Conservation (phyloP, 2,113 vertebrate genomes). For the Odobenus rosmarus region DNA sequence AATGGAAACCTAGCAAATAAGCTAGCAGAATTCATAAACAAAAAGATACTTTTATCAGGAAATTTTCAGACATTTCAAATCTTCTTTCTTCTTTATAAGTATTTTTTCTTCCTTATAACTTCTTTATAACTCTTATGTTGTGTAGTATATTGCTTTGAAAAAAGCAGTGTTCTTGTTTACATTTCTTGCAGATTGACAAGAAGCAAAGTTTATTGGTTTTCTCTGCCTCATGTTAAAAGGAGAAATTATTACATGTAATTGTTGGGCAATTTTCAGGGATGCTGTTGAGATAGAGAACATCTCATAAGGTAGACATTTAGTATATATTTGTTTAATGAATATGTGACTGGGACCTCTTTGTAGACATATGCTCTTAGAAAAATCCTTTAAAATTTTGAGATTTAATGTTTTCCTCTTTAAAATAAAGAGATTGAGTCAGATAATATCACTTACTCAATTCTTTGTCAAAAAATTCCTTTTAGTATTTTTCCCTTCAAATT, state of each 20-base stretch:
- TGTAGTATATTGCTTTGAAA: background rate
- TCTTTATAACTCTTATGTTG: background rate
- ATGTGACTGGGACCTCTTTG: background rate
- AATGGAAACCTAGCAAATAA: background rate
- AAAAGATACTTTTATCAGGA: background rate
- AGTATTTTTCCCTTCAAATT: background rate
- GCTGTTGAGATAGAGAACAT: background rate
- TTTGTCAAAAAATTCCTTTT: background rate
- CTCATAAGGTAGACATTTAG: background rate
- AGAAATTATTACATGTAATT: background rate
- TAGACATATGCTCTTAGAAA: background rate
- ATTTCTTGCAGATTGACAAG: background rate
- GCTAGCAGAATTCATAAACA: background rate
- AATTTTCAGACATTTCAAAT: background rate
- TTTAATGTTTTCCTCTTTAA: background rate
- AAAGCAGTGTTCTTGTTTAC: background rate
- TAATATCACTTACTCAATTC: background rate
- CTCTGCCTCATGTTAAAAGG: background rate
- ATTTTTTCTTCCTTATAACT: background rate
- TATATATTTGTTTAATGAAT: background rate
- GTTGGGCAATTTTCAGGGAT: background rate
- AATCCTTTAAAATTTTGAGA: background rate
- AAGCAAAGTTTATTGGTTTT: background rate
- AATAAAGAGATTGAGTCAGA: background rate
- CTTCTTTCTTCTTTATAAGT: background rate